Conservation (phyloP, 1,140 invertebrate genomes). For the Matsumurasca onukii region DNA sequence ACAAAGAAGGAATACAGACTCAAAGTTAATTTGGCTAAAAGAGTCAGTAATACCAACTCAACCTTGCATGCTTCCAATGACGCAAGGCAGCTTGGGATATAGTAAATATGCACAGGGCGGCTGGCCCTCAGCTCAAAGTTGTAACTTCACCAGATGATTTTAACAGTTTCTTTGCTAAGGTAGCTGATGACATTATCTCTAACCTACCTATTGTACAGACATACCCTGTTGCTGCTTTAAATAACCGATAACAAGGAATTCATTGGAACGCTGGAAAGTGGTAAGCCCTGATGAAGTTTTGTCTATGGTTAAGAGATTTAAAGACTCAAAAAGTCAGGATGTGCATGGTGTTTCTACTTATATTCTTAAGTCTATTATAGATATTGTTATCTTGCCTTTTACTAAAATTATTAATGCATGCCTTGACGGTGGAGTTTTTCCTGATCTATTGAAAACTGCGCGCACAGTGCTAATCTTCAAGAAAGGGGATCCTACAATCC, state of each 20-base stretch:
- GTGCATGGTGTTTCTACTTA: not conserved
- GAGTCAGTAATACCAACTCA: not conserved
- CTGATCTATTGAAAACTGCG: not conserved
- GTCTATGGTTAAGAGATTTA: too few relatives aligned
- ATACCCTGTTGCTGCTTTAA: too few relatives aligned
- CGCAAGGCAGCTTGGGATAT: conserved; percentile 21
- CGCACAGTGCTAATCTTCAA: not conserved
- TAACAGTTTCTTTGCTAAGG: not conserved
- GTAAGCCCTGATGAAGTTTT: too few relatives aligned
- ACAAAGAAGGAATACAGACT: not conserved
- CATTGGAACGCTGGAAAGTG: too few relatives aligned
- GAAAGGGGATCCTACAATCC: not conserved
- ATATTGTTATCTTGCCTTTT: not conserved
- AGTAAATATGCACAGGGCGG: not conserved
- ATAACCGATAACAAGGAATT: too few relatives aligned
- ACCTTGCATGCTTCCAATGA: not conserved
- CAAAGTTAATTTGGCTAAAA: not conserved
- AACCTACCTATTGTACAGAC: not conserved
- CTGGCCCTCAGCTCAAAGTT: not conserved
- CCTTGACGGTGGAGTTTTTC: not conserved
- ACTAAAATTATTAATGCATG: not conserved
- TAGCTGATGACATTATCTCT: conserved; percentile 12
- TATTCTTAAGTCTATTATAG: not conserved
- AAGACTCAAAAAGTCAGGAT: not conserved
- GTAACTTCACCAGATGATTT: conserved; percentile 12